Evolutionary conservation across 2,113 vertebrate genomes (phyloP), one percentile per base, ranked within the genome.

Genomic region (Ceuthmochares aereus): DNA sequence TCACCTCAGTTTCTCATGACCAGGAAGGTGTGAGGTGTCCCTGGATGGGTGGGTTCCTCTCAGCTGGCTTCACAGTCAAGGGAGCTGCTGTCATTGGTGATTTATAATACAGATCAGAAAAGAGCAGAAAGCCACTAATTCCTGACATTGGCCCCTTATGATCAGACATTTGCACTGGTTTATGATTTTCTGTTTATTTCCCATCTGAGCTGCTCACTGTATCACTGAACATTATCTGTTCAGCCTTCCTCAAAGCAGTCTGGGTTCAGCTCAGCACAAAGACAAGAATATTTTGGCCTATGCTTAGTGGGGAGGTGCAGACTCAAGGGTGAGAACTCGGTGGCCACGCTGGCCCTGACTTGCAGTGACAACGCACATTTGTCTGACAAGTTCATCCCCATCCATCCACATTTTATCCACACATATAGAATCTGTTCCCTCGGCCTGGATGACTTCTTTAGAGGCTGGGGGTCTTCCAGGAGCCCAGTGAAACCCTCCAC

Each of bases 361-460:
- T 7, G 70, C 47, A 19, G 62, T 16, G 54, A 49, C 55, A 49
- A 64, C 3, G 13, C 0, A 0, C 5, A 2, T 34, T 62, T 37
- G 12, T 14, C 64, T n/a, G 42, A 54, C 7, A 43, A 25, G 21
- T 5, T 40, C 55, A 23, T 34, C 55, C 59, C 3, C 5, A 3
- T 16, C 87, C 11, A 1, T 7, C 45, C 13, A 13, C 20, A 4
- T 26, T 56, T 52, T 32, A 58, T 7, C 43, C 36, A 23, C 1
- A 1, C 12, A 16, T 58, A 26, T 23, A 19, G 2, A 34, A 47
- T 8, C 43, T 18, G 4, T 14, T 84, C 49, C 7, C 21, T 54
- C 1, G 0, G 4, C 34, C 23, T n/a, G n/a, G 67, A 23, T 22
- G 36, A 34, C 37, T 77, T 9, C 69, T 74, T 30, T 15, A 78